Base-by-base conservation (phyloP, 2,113 vertebrate genomes). In the Butorides virescens region DNA sequence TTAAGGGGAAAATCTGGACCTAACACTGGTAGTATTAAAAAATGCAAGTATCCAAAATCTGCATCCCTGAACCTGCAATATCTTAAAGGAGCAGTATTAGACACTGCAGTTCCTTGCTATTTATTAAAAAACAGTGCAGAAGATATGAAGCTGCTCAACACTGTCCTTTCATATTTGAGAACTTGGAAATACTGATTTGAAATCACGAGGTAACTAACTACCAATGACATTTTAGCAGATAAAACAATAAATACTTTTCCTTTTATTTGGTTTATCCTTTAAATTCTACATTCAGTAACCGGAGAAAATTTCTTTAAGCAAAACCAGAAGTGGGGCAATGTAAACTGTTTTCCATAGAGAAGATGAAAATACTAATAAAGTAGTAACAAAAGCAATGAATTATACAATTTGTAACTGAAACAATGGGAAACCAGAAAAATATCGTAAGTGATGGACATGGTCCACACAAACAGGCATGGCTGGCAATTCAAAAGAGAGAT, bases 341-440 rank as follows among this genome's bases (percentile, higher is more conserved):
- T 98, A 98, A 98, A 98, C 97, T 98, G 97, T 97, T 96, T 97
- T 97, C 96, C 96, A 95, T 30, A 95, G 66, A 96, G 83, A 97
- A 93, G 90, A 97, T 96, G 97, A 96, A 98, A 98, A 97, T 85
- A 98, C 68, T 96, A 92, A 97, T 97, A 97, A 79, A 95, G 88
- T 92, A 96, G 80, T 96, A 97, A 97, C 89, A 95, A 98, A 98
- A 97, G 80, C 39, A 95, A 97, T 81, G 90, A 95, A 94, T 97
- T 96, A 96, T 97, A 95, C 91, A 92, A 52, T 95, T 86, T 90
- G 56, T 94, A 96, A 95, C 90, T 95, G 79, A 97, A 98, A 96
- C 78, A 97, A 95, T 68, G 94, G 42, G 75, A 97, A 96, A 96
- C 44, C 76, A 94, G 76, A 94, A 97, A 93, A 97, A 79, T 77